Evolutionary conservation across 2,113 vertebrate genomes (phyloP).

Genomic region (Smithornis capensis): DNA sequence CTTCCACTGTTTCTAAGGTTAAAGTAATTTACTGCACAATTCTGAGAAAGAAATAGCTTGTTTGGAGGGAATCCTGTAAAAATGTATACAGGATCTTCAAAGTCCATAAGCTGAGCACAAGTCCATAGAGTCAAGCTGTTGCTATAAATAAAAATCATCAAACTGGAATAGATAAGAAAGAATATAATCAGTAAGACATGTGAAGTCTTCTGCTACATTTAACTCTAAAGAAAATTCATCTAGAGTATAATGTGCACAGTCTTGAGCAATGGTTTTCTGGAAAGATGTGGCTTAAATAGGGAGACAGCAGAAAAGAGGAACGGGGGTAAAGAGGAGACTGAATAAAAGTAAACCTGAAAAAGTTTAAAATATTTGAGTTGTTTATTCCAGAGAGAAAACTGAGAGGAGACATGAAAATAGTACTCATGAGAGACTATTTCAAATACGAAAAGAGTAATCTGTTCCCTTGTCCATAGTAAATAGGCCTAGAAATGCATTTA

Average conservation of each 20-base stretch:
- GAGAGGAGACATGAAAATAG: conserved; percentile 1
- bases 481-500: not conserved
- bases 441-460: conserved; percentile 10
- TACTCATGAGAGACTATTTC: not conserved
- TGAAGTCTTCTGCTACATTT: not conserved
- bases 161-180: not conserved
- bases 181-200: not conserved
- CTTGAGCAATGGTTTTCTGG: not conserved
- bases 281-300: not conserved
- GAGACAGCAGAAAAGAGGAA: not conserved
- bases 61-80: not conserved
- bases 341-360: not conserved
- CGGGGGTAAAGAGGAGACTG: not conserved
- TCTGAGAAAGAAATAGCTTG: not conserved
- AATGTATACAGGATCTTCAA: not conserved
- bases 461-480: not conserved
- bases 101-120: not conserved
- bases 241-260: not conserved
- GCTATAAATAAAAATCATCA: not conserved
- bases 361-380: not conserved
- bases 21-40: not conserved
- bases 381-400: conserved; percentile 31
- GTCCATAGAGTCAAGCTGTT: not conserved
- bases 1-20: not conserved
- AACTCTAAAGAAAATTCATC: not conserved